A percentile compares a stretch with the other conserved stretches of the same genome.
Evolutionary conservation across 1,140 invertebrate species (phyloP).

Genomic region (Spodoptera frugiperda): DNA sequence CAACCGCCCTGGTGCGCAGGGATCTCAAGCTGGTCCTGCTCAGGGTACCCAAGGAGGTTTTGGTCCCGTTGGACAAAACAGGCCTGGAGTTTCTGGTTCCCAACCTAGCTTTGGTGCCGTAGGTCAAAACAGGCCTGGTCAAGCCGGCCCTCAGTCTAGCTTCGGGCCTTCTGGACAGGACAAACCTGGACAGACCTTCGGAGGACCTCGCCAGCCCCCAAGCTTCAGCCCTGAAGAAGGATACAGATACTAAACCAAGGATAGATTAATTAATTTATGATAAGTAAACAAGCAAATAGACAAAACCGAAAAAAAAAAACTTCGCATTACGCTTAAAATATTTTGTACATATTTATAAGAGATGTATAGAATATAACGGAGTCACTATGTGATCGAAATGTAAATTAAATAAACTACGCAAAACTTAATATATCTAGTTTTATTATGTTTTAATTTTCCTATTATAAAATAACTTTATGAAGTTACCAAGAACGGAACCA

Average conservation of each 20-base stretch:
- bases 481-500: no score
- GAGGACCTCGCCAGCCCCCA: conserved; percentile 74
- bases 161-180: conserved; percentile 31
- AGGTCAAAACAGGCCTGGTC: conserved; percentile 15
- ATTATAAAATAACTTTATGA: neutral
- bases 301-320: conserved; percentile 62
- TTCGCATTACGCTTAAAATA: conserved; percentile 40
- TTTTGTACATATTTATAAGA: conserved; percentile 66
- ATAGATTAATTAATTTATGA: conserved; percentile 49
- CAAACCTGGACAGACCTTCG: conserved; percentile 53
- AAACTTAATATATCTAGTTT: conserved; percentile 32
- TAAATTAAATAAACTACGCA: conserved; percentile 56
- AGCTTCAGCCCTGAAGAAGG: conserved; percentile 79
- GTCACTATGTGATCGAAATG: conserved; percentile 70
- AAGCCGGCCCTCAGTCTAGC: neutral
- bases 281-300: conserved; percentile 55
- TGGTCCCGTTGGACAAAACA: conserved; percentile 13
- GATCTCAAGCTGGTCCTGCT: conserved; percentile 4
- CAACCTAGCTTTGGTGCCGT: conserved; percentile 29
- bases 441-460: conserved; percentile 18
- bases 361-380: conserved; percentile 61
- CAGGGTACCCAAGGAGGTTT: conserved; percentile 1
- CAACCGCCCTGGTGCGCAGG: conserved; percentile 51
- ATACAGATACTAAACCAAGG: conserved; percentile 78
- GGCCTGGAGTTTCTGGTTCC: conserved; percentile 18